Evolutionary conservation across 2,797 vertebrate species (phyloP), one percentile per base, ranked within the genome.

Genomic region (Coccyzus lansbergi): DNA sequence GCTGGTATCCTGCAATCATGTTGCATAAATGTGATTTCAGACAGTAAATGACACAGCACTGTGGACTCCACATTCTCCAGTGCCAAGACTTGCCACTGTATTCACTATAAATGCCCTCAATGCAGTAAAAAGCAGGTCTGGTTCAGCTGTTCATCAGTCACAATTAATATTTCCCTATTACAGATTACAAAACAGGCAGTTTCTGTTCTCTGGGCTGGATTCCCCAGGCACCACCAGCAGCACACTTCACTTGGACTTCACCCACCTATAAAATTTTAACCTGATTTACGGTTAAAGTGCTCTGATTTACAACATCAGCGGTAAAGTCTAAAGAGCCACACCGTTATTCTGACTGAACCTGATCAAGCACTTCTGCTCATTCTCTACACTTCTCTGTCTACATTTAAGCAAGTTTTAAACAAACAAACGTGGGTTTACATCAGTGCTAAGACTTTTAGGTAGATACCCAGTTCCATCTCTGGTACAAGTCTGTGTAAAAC

Each of bases 241-340:
- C 60, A 89, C 38, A 38, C 38, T 38, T 82, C 77, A 42, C 33
- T 14, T 80, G 83, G 74, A 92, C 89, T 74, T 90, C 84, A 89
- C 18, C 21, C 88, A 36, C 1, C 3, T 15, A 91, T 44, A 77
- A 93, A 94, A 60, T 1, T 80, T 90, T 86, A 93, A 92, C 52
- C n/a, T 44, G 44, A 38, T 70, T 67, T 70, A 83, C 81, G 75
- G 86, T 71, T 93, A 86, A 90, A 94, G 88, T 74, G 42, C 33
- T 82, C 49, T 6, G 2, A 70, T 86, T 82, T 90, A 91, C 53
- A 77, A 59, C 34, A 5, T n/a, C 59, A 84, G 58, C 82, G 68
- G 22, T 19, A 44, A 91, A 94, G 91, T 95, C 75, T 92, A 90
- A 88, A 82, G 75, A 92, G 70, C 52, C 0, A 0, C 0, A 3